Base-by-base conservation (phyloP, 2,113 vertebrate genomes). In the Anhinga rufa region DNA sequence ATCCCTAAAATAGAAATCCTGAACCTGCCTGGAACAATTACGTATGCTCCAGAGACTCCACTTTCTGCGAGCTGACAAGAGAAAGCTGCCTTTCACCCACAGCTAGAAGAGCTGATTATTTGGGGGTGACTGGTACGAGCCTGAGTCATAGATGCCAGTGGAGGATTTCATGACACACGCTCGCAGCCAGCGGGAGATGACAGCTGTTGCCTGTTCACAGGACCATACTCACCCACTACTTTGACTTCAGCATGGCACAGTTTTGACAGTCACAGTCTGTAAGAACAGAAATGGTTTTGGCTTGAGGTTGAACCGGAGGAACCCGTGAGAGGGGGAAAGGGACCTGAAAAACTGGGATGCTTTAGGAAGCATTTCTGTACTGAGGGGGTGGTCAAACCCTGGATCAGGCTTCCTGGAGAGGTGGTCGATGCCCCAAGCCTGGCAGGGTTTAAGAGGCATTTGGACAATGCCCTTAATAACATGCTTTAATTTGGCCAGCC, bases 401-500 rank as follows among this genome's bases (percentile, higher is more conserved):
- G 75, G 15, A 17, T 9, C 19, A 4, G 24, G 17, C 22, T 38
- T 31, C 36, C 61, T 19, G 14, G 66, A 58, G 49, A 15, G 40
- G 14, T 0, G 4, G n/a, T 2, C 8, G 3, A 17, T 3, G 16
- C 9, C 5, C 61, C 52, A 7, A 2, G 40, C 15, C 64, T 12
- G 20, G 0, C 52, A 9, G 32, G 1, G 70, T 1, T 21, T 28
- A 17, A 48, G 9, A 58, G 82, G 16, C 21, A 3, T 13, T 25
- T 5, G 54, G 71, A 8, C 77, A n/a, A 15, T 24, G 42, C 34
- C 66, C 60, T 24, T 1, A 15, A 3, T 2, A 14, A 24, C 28
- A 7, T 24, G 36, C 6, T 6, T 34, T 19, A 52, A 7, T 40
- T 31, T 14, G 58, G 60, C 24, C 54, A 68, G 42, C 17, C 25